Percentiles rank a stretch among this genome's conserved stretches.
phyloP scores from a whole-genome alignment of 37 sponge, comb jelly and placozoan species.

The Beroe forskalii region DNA sequence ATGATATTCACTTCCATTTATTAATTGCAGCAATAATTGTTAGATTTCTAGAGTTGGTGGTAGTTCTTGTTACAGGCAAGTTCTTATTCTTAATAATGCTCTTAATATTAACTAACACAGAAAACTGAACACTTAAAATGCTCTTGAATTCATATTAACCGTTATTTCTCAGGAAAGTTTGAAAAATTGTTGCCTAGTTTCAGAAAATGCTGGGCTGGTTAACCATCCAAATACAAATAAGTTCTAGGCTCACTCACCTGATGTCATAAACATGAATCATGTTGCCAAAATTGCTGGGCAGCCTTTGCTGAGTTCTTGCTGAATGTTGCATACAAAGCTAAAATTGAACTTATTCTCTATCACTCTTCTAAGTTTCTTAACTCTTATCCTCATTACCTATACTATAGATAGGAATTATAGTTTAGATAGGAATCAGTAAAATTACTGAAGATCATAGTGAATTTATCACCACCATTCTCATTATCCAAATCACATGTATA shows the following conservation, averaged over 20 bases:
- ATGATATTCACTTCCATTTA: not conserved
- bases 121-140: conserved; percentile 43
- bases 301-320: conserved; percentile 63
- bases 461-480: not conserved
- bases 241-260: not conserved
- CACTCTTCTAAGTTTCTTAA: no score
- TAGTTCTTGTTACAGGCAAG: conserved; percentile 44
- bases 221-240: not conserved
- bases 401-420: no score
- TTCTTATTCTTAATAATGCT: conserved; percentile 3
- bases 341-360: not conserved
- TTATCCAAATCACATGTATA: not conserved
- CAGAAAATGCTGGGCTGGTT: conserved; percentile 62
- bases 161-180: conserved; percentile 33
- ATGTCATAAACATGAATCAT: conserved; percentile 7
- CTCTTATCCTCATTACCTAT: no score
- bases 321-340: conserved; percentile 17
- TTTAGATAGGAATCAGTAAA: no score
- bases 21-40: not conserved
- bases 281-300: conserved; percentile 14
- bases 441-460: not conserved
- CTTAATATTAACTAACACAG: conserved; percentile 24
- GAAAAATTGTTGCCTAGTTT: conserved; percentile 63
- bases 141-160: conserved; percentile 35
- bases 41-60: conserved; percentile 60